phyloP scores from a whole-genome alignment of 2,113 vertebrate species.

The Heteronetta atricapilla region DNA sequence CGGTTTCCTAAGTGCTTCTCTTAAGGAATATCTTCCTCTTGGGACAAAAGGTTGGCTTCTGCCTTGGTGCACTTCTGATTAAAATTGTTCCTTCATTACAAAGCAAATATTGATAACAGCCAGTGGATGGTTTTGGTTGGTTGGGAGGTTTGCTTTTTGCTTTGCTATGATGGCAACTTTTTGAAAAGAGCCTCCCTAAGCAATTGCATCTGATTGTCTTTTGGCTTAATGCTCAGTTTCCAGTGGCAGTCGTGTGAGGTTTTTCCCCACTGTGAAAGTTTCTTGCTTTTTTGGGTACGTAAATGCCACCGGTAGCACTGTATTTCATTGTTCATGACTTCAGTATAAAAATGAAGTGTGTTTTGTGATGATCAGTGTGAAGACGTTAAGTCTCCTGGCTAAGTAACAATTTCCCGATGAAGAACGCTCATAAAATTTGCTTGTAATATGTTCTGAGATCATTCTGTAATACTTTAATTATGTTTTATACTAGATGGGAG shows the following conservation, averaged over 20 bases:
- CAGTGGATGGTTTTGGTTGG: neutral
- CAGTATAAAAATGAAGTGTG: neutral
- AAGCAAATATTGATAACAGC: neutral
- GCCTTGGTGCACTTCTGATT: neutral
- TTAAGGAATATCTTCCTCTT: neutral
- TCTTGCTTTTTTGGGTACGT: neutral
- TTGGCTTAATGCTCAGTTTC: neutral
- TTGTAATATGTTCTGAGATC: neutral
- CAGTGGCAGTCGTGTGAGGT: neutral
- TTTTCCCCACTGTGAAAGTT: neutral
- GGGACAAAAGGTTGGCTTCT: neutral
- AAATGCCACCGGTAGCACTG: neutral
- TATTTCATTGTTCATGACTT: neutral
- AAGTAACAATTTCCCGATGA: neutral
- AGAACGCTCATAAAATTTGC: neutral
- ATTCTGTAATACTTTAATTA: neutral
- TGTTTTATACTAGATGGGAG: neutral
- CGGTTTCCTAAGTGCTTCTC: neutral
- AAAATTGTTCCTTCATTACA: neutral
- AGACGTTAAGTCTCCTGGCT: neutral
- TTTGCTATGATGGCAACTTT: neutral
- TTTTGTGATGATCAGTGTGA: neutral
- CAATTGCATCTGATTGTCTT: neutral
- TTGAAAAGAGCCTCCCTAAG: neutral
- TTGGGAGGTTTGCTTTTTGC: neutral